Percentiles rank a stretch among this genome's conserved stretches.
phyloP scores from a whole-genome alignment of 2,888 invertebrate species.

The Myathropa florea region DNA sequence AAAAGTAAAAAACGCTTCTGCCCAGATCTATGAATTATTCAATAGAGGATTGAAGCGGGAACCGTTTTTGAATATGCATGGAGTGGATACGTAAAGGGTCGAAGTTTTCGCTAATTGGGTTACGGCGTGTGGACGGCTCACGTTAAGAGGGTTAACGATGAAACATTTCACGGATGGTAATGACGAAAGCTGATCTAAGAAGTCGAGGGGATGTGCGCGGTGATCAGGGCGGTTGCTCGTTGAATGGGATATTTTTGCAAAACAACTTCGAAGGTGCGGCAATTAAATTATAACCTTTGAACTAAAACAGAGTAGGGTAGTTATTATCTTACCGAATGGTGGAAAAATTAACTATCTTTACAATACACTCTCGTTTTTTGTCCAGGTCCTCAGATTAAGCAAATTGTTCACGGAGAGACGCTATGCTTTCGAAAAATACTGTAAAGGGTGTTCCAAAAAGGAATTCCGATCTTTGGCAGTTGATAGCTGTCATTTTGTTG shows the following conservation, averaged over 20 bases:
- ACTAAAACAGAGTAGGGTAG: neutral
- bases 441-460: too few relatives aligned
- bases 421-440: too few relatives aligned
- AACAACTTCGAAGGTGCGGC: neutral
- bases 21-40: constrained; percentile 51
- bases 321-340: neutral
- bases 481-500: too few relatives aligned
- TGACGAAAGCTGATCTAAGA: neutral
- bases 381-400: neutral
- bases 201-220: neutral
- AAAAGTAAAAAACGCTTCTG: neutral
- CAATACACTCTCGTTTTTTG: neutral
- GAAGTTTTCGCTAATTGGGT: constrained; percentile 47
- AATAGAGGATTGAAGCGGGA: constrained; percentile 3
- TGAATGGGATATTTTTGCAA: neutral
- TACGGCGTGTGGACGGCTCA: constrained; percentile 1
- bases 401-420: neutral
- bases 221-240: too few relatives aligned
- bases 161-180: neutral
- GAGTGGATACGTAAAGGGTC: constrained; percentile 36
- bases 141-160: neutral
- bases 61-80: constrained; percentile 40
- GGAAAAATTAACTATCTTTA: neutral
- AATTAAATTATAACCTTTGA: neutral
- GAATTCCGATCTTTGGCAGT: too few relatives aligned